Evolutionary conservation across 2,888 invertebrate species (phyloP).

Genomic region (Callyntrura guangdongensis): DNA sequence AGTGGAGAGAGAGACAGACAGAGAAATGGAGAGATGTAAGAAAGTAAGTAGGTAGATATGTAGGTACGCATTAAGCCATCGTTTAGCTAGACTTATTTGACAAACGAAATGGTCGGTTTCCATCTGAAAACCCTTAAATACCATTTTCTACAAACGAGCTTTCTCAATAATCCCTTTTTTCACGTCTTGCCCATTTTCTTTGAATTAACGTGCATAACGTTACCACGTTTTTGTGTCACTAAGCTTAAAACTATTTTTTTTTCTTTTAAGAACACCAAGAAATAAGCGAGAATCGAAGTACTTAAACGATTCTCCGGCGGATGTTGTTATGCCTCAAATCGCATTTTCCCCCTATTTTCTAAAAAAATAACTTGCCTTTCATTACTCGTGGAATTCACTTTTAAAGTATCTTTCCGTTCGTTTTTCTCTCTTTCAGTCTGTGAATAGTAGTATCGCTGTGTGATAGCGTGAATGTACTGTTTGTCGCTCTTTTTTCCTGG

Average conservation of each 20-base stretch:
- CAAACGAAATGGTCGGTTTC: slow-evolving; percentile 8
- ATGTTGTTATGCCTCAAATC: background rate
- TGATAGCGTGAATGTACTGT: background rate
- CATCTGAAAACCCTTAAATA: slow-evolving; percentile 63
- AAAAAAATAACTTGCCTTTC: slow-evolving; percentile 54
- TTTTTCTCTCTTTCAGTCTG: background rate
- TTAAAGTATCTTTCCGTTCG: slow-evolving; percentile 15
- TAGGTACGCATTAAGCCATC: slow-evolving; percentile 22
- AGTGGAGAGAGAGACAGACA: background rate
- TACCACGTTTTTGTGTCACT: slow-evolving; percentile 9
- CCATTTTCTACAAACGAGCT: slow-evolving; percentile 57
- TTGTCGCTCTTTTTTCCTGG: slow-evolving; percentile 29
- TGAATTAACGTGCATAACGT: slow-evolving; percentile 59
- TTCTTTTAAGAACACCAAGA: background rate
- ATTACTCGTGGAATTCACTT: slow-evolving; percentile 59
- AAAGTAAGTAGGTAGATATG: background rate
- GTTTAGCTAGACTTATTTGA: slow-evolving; percentile 21
- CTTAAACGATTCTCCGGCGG: background rate
- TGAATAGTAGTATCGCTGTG: background rate
- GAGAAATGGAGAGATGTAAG: no score
- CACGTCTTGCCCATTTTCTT: slow-evolving; percentile 70
- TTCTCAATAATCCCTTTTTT: slow-evolving; percentile 69
- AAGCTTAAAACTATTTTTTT: background rate
- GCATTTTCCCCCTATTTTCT: slow-evolving; percentile 1
- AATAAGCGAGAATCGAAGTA: slow-evolving; percentile 6